These are phyloP conservation scores for Drosophila nr. perissopoda DNA, from an alignment of 2,888 invertebrate genomes.

Conservation along the genomic window DNA sequence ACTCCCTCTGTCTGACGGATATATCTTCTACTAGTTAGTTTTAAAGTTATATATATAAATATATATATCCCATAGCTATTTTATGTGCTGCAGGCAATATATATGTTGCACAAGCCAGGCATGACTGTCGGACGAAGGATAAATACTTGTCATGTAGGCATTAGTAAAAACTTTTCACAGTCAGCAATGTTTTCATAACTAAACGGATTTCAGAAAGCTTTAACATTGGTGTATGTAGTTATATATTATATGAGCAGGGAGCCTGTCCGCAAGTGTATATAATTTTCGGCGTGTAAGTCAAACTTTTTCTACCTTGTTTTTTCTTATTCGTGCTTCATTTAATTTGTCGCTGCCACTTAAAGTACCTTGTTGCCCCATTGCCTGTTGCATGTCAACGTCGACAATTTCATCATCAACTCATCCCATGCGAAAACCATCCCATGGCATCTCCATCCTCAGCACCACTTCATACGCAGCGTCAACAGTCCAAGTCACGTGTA, in stretches of 20 bases:
- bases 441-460: conserved; percentile 17
- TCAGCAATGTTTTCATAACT: background rate
- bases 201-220: background rate
- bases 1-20: background rate
- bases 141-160: background rate
- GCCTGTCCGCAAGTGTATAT: background rate
- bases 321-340: conserved; percentile 63
- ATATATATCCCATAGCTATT: background rate
- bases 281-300: background rate
- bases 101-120: fast-evolving
- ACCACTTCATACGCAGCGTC: conserved; percentile 53
- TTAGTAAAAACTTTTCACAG: background rate
- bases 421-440: conserved; percentile 11
- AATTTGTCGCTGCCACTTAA: conserved; percentile 70
- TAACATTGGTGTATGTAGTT: background rate
- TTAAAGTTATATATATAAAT: background rate
- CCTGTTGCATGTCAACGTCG: conserved; percentile 78
- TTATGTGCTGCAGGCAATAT: background rate
- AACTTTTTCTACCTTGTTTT: background rate
- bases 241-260: background rate
- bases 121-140: background rate
- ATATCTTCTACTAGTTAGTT: background rate
- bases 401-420: conserved; percentile 75
- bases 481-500: conserved; percentile 73
- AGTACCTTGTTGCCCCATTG: conserved; percentile 38